A percentile compares a stretch with the other conserved stretches of the same genome.
Conservation (phyloP, 2,888 invertebrate species). For the Caenorhabditis wallacei region DNA sequence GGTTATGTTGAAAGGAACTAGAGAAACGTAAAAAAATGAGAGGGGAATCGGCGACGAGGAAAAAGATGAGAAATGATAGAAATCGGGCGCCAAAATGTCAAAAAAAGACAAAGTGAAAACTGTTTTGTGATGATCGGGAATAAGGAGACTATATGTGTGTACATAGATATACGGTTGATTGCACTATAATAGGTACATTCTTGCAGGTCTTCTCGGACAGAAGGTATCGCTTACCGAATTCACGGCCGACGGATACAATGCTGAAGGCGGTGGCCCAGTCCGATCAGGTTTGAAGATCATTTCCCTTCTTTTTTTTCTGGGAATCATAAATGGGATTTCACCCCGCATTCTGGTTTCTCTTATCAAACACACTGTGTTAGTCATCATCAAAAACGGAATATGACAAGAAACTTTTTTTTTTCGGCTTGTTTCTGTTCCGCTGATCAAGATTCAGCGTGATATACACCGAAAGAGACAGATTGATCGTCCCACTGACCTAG, state of each 20-base stretch:
- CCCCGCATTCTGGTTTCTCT: constrained; percentile 32
- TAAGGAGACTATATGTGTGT: constrained; percentile 3
- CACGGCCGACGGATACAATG: constrained; percentile 81
- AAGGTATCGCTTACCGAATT: constrained; percentile 76
- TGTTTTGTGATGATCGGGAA: not conserved
- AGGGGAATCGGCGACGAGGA: not conserved
- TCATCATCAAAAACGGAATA: constrained; percentile 19
- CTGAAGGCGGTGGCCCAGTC: constrained; percentile 82
- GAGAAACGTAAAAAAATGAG: constrained; percentile 20
- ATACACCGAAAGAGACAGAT: constrained; percentile 21
- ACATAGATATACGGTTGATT: constrained; percentile 40
- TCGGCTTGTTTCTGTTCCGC: constrained; percentile 28
- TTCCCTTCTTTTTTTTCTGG: not conserved
- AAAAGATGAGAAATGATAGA: constrained; percentile 36
- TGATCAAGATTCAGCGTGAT: constrained; percentile 42
- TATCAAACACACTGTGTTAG: constrained; percentile 17
- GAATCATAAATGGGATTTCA: constrained; percentile 1
- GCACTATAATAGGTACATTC: constrained; percentile 34
- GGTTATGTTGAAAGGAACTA: constrained; percentile 44
- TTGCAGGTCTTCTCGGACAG: constrained; percentile 74
- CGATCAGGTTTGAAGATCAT: constrained; percentile 74
- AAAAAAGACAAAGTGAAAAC: constrained; percentile 27
- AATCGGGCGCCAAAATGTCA: constrained; percentile 23
- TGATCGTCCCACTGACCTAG: constrained; percentile 58
- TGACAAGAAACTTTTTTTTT: constrained; percentile 20